Percentiles rank a stretch among this genome's conserved stretches.
phyloP scores from a whole-genome alignment of 2,113 vertebrate genomes.

The Pangasianodon gigas region DNA sequence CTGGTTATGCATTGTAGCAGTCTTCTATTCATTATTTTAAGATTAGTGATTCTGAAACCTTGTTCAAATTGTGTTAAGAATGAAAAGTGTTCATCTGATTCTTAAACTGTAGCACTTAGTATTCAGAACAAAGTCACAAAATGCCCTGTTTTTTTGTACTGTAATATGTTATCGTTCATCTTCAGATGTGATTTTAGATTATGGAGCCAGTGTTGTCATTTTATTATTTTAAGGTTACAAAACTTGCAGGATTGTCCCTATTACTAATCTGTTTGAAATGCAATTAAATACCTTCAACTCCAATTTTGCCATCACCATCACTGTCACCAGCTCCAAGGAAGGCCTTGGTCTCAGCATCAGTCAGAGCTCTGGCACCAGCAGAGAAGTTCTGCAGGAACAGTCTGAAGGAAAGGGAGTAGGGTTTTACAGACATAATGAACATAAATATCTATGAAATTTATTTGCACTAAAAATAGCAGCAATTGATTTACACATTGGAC shows the following conservation, averaged over 20 bases:
- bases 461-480: not conserved
- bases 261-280: not conserved
- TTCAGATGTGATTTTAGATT: not conserved
- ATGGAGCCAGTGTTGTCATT: not conserved
- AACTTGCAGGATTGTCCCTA: not conserved
- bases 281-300: slow-evolving; percentile 62
- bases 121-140: not conserved
- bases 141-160: not conserved
- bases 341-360: slow-evolving; percentile 63
- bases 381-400: slow-evolving; percentile 67
- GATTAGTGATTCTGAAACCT: not conserved
- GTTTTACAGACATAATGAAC: not conserved
- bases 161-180: not conserved
- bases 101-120: not conserved
- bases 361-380: slow-evolving; percentile 61
- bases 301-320: slow-evolving; percentile 68
- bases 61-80: not conserved
- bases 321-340: slow-evolving; percentile 65
- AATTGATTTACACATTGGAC: not conserved
- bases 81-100: not conserved
- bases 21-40: not conserved
- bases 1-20: not conserved
- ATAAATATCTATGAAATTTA: not conserved
- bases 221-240: not conserved
- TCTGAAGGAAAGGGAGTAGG: slow-evolving; percentile 41